phyloP scores from a whole-genome alignment of 2,113 vertebrate genomes.

The Acanthisitta chloris region DNA sequence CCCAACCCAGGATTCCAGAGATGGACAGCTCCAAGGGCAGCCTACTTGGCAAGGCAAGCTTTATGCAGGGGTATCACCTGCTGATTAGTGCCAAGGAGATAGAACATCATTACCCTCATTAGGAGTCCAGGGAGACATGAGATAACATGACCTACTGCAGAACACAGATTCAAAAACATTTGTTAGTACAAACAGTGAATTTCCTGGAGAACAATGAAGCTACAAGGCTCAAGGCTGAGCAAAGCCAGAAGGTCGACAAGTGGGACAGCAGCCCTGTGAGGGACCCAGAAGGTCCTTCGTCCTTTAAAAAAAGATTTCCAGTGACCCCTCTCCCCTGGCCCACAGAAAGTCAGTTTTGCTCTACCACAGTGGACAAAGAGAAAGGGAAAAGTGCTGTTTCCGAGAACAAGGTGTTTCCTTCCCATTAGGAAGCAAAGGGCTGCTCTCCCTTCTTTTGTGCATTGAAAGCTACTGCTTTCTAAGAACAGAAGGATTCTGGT shows the following conservation, averaged over 20 bases:
- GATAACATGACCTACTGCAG: not conserved
- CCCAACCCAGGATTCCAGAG: not conserved
- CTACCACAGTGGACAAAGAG: not conserved
- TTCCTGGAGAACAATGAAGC: constrained; percentile 23
- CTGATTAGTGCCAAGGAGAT: not conserved
- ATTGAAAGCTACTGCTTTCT: not conserved
- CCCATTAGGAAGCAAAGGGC: not conserved
- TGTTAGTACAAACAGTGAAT: not conserved
- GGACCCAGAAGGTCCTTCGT: not conserved
- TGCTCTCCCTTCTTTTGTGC: not conserved
- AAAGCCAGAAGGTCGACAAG: not conserved
- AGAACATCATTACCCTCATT: not conserved
- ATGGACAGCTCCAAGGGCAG: not conserved
- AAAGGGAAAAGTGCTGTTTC: not conserved
- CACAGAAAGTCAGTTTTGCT: not conserved
- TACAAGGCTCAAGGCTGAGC: not conserved
- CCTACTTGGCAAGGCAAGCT: not conserved
- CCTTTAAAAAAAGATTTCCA: not conserved
- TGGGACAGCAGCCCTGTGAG: not conserved
- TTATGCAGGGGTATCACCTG: not conserved
- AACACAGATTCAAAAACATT: constrained; percentile 14
- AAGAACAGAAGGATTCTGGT: not conserved
- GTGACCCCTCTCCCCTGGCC: not conserved
- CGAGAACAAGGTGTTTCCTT: not conserved
- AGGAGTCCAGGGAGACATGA: not conserved